These are phyloP conservation scores for Linnaemya vulpina DNA, from an alignment of 2,888 invertebrate genomes.

Conservation along the genomic window DNA sequence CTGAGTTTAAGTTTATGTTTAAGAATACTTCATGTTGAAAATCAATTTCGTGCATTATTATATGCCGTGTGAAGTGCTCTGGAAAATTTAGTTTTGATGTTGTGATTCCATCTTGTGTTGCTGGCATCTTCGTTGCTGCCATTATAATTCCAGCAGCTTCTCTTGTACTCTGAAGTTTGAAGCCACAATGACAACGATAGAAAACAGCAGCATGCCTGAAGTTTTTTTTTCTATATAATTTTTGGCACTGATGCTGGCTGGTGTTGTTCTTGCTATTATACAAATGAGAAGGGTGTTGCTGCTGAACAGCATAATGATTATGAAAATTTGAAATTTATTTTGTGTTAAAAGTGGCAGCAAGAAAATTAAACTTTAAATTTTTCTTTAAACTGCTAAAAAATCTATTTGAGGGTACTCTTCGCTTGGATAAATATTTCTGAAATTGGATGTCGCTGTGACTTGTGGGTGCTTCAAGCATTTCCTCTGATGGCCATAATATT, in stretches of 20 bases:
- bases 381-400: slow-evolving; percentile 29
- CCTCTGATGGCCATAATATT: background rate
- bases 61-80: slow-evolving; percentile 81
- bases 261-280: slow-evolving; percentile 5
- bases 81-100: slow-evolving; percentile 77
- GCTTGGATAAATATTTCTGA: slow-evolving; percentile 1
- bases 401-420: slow-evolving; percentile 22
- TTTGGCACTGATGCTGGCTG: slow-evolving; percentile 47
- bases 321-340: slow-evolving; percentile 64
- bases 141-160: slow-evolving; percentile 15
- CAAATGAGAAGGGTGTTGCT: slow-evolving; percentile 20
- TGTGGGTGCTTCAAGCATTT: background rate
- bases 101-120: slow-evolving; percentile 63
- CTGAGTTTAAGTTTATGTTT: slow-evolving; percentile 52
- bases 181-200: slow-evolving; percentile 52
- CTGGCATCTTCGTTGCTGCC: slow-evolving; percentile 27
- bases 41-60: slow-evolving; percentile 81
- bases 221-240: too few species aligned
- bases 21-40: slow-evolving; percentile 78
- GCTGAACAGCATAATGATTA: slow-evolving; percentile 50
- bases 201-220: slow-evolving; percentile 31
- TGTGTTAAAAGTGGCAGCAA: slow-evolving; percentile 49
- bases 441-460: background rate
- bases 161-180: slow-evolving; percentile 23
- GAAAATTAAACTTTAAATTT: slow-evolving; percentile 43